Base-by-base conservation (phyloP, 1,140 invertebrate species). In the Drosophila arizonae region DNA sequence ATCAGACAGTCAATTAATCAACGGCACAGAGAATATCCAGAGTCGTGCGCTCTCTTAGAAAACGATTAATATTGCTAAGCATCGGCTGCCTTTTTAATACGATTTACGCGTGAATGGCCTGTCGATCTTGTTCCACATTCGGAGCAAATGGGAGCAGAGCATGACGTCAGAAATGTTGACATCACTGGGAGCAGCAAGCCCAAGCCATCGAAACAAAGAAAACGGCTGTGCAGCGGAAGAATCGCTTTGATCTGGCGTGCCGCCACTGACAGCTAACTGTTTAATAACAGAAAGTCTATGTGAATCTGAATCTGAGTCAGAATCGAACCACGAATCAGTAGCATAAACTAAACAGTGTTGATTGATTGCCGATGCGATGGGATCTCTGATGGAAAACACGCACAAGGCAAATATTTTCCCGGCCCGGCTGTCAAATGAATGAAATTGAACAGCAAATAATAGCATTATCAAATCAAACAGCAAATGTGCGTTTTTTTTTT, bases 401-500 rank as follows among this genome's bases (percentile, higher is more conserved):
- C 79, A 76, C 30, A 55, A 33, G 41, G 45, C 64, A 75, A 67
- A 72, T 54, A 63, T 65, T 61, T 63, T 64, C 69, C 45, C 39
- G 28, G 45, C 10, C 30, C 46, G 52, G 36, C 66, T 64, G 69
- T 64, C 77, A 73, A 80, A 74, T 63, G 65, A 74, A 80, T 80
- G 67, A 55, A 78, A 73, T 67, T 73, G 79, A 82, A 82, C 81
- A 86, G 64, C 81, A 76, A 76, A 86, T 85, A 85, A 85, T 81
- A 79, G 69, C 82, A 87, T 86, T 87, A 85, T 86, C 81, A 86
- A 85, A 77, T 77, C 81, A 58, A 79, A 85, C 65, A 86, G 75
- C 81, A 86, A 85, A 77, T 77, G 41, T 39, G 55, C 41, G 4
- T 17, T 9, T 46, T 36, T 15, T 41, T 21, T 21, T 24, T 24